Evolutionary conservation across 2,113 vertebrate genomes (phyloP), one percentile per base, ranked within the genome.

Genomic region (Delphinus delphis): DNA sequence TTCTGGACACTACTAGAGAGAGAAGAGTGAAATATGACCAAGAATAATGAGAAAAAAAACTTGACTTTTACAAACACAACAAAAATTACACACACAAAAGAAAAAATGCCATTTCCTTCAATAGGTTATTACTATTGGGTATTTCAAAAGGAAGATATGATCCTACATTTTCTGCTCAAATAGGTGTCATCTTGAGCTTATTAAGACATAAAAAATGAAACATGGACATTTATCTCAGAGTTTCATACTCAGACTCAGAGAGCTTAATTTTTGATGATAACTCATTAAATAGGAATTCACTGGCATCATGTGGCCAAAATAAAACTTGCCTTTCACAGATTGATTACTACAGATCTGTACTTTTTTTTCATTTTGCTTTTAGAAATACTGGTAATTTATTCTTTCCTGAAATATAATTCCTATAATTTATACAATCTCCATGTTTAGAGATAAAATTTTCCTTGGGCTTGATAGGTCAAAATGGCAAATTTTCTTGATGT

Each of bases 1-100:
- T 98, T 99, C 99, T 99, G 77, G 92, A 95, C 77, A 95, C 62
- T 89, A 55, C 67, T 73, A 58, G 81, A 28, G 53, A 92, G 5
- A 41, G 33, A 93, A 86, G 33, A 95, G 36, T 50, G 97, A 93
- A 15, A 86, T 97, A 95, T 97, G 26, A 96, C 8, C 14, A 94
- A 97, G 50, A 91, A n/a, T 76, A 93, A 94, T 20, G n/a, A 96
- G 50, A 93, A 86, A 80, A 80, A 88, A 3, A 82, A 33, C 55
- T 26, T 93, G 26, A 90, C 25, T 88, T 90, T 94, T 33, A 96
- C 53, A 73, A 7, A 67, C 41, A 81, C 1, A 76, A 47, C 70
- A 88, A 26, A 88, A 20, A 79, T 79, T 6, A 55, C 33, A 79
- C 76, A 60, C 28, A 93, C 25, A 77, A 93, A 93, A 41, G 9